Evolutionary conservation across 2,113 vertebrate species (phyloP).

Genomic region (Engystomops pustulosus): DNA sequence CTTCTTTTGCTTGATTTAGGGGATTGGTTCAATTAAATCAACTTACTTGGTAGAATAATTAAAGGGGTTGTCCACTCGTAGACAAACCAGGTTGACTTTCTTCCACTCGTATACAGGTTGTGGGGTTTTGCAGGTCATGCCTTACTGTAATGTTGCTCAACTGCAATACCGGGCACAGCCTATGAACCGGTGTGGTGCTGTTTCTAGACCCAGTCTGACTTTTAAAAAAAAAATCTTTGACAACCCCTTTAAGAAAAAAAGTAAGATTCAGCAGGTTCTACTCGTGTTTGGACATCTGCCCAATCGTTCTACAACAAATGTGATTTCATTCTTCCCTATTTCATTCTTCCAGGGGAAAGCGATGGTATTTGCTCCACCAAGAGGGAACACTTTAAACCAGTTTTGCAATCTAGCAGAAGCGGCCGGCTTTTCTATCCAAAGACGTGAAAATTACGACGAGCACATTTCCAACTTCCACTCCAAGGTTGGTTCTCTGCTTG

Average conservation of each 20-base stretch:
- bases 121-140: too few species aligned
- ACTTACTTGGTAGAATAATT: too few species aligned
- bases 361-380: conserved; percentile 89
- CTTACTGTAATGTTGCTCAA: too few species aligned
- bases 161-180: too few species aligned
- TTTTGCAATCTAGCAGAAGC: conserved; percentile 92
- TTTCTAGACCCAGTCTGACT: too few species aligned
- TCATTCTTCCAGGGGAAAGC: conserved; percentile 86
- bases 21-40: too few species aligned
- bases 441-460: conserved; percentile 93
- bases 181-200: too few species aligned
- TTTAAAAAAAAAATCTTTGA: too few species aligned
- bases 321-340: conserved; percentile 65
- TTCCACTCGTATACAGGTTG: too few species aligned
- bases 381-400: conserved; percentile 89
- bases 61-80: too few species aligned
- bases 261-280: not conserved
- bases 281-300: not conserved
- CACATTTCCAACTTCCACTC: conserved; percentile 93
- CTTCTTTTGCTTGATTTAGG: too few species aligned
- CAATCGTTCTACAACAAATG: conserved; percentile 59
- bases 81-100: too few species aligned
- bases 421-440: conserved; percentile 86
- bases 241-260: not conserved
- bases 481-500: conserved; percentile 88